phyloP scores from a whole-genome alignment of 2,888 invertebrate species.

The Neocrepidodera transversa region DNA sequence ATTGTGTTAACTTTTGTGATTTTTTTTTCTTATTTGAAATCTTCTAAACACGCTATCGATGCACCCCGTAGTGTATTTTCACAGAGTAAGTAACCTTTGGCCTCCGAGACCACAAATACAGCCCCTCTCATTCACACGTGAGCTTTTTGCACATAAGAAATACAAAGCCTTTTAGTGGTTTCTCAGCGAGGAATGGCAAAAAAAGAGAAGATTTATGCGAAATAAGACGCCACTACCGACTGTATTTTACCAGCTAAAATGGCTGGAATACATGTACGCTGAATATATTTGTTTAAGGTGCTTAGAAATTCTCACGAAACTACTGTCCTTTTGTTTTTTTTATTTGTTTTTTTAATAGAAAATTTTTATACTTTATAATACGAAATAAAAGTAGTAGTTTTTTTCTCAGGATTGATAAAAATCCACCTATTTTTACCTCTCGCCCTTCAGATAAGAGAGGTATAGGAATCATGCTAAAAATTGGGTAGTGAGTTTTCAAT shows the following conservation, averaged over 20 bases:
- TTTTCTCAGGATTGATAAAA: no score
- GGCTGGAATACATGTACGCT: slow-evolving; percentile 8
- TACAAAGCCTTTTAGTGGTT: slow-evolving; percentile 23
- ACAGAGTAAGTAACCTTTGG: slow-evolving; percentile 41
- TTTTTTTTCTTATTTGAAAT: no score
- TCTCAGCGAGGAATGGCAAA: slow-evolving; percentile 12
- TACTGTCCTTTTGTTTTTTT: neutral
- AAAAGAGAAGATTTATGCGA: slow-evolving; percentile 15
- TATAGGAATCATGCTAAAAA: no score
- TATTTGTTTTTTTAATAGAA: neutral
- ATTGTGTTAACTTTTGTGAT: no score
- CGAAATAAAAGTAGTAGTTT: no score
- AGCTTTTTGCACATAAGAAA: slow-evolving; percentile 22
- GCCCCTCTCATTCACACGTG: slow-evolving; percentile 31
- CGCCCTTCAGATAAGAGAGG: no score
- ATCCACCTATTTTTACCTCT: no score
- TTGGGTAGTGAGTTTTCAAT: no score
- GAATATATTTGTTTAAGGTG: slow-evolving; percentile 35
- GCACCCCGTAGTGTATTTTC: slow-evolving; percentile 17
- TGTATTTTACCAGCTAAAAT: slow-evolving; percentile 20
- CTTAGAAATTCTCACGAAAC: slow-evolving; percentile 30
- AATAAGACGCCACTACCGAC: slow-evolving; percentile 12
- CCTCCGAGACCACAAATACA: slow-evolving; percentile 30
- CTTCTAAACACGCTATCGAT: no score
- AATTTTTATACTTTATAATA: no score